Evolutionary conservation across 2,888 invertebrate species (phyloP).

Genomic region (Drosophila recens): DNA sequence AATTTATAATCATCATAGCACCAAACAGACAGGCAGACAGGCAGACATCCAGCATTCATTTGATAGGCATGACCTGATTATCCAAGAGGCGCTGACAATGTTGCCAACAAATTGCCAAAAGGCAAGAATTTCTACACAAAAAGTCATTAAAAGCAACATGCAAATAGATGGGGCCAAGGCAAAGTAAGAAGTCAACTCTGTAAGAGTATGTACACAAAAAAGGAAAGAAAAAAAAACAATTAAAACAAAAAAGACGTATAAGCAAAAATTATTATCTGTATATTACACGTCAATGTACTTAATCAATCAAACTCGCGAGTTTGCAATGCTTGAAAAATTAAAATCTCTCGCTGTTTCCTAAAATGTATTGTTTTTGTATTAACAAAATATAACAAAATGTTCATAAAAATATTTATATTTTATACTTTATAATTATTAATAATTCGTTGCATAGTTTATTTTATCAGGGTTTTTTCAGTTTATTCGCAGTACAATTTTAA

Average conservation of each 20-base stretch:
- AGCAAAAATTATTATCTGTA: not conserved
- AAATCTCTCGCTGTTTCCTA: not conserved
- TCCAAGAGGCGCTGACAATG: slow-evolving; percentile 54
- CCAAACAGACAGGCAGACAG: not conserved
- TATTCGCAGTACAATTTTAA: no score
- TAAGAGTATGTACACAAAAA: slow-evolving; percentile 1
- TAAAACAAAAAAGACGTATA: not conserved
- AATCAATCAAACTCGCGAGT: slow-evolving; percentile 19
- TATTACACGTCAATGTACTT: slow-evolving; percentile 2
- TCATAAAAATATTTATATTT: no score
- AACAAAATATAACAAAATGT: no score
- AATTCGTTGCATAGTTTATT: no score
- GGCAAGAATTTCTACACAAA: slow-evolving; percentile 38
- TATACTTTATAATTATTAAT: no score
- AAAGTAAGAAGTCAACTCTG: slow-evolving; percentile 21
- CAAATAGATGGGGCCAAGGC: not conserved
- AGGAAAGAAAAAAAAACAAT: not conserved
- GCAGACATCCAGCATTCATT: slow-evolving; percentile 10
- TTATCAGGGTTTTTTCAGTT: no score
- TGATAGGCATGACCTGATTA: slow-evolving; percentile 50
- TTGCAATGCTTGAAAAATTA: slow-evolving; percentile 1
- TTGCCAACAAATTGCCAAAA: slow-evolving; percentile 50
- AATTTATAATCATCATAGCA: slow-evolving; percentile 31
- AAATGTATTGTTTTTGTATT: no score
- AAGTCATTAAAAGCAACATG: slow-evolving; percentile 60